Percentiles rank a stretch among this genome's conserved stretches.
Conservation (phyloP, 2,113 vertebrate genomes). For the Halichoeres trimaculatus region DNA sequence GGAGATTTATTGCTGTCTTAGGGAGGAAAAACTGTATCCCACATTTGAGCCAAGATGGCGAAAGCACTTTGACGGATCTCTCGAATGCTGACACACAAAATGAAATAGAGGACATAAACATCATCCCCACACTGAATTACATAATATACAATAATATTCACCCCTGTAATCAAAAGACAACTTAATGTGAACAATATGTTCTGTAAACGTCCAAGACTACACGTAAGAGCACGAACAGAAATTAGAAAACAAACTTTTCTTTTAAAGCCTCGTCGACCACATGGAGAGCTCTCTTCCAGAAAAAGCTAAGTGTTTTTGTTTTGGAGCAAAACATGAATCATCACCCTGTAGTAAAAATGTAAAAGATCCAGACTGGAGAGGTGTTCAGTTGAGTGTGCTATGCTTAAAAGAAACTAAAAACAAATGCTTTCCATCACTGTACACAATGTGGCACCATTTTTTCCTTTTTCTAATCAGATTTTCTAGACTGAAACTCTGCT, state of each 20-base stretch:
- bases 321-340: not conserved
- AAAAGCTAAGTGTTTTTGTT: constrained; percentile 14
- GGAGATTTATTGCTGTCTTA: constrained; percentile 26
- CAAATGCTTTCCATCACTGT: constrained; percentile 29
- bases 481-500: constrained; percentile 37
- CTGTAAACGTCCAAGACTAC: constrained; percentile 73
- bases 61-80: constrained; percentile 57
- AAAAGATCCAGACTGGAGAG: constrained; percentile 43
- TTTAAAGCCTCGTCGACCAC: constrained; percentile 50
- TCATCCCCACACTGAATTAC: constrained; percentile 65
- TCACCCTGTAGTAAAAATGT: constrained; percentile 27
- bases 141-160: constrained; percentile 61
- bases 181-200: constrained; percentile 79
- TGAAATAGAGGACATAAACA: constrained; percentile 61
- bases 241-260: constrained; percentile 38
- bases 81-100: constrained; percentile 45
- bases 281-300: constrained; percentile 35
- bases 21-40: constrained; percentile 8
- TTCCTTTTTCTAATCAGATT: constrained; percentile 24
- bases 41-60: constrained; percentile 34
- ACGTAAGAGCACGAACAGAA: constrained; percentile 51
- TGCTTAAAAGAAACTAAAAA: constrained; percentile 1
- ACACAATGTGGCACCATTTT: constrained; percentile 33
- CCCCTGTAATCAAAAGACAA: constrained; percentile 61
- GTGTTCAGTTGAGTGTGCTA: constrained; percentile 41